phyloP scores from a whole-genome alignment of 2,113 vertebrate species.

The Calcarius ornatus region DNA sequence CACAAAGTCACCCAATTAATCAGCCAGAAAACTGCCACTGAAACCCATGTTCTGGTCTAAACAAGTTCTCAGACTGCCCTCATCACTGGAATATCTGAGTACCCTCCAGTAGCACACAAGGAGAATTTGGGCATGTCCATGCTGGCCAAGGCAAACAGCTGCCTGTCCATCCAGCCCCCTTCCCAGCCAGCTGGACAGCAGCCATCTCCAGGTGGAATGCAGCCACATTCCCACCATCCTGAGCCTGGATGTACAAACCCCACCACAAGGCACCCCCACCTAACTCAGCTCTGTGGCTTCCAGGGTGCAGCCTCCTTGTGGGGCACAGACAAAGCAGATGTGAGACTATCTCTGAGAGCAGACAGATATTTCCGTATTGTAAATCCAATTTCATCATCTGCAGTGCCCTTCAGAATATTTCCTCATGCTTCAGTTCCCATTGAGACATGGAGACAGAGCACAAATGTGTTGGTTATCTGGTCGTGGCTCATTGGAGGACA shows the following conservation, averaged over 20 bases:
- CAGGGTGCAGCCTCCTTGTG: not conserved
- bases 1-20: conserved; percentile 53
- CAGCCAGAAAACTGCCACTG: conserved; percentile 55
- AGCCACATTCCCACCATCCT: not conserved
- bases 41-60: conserved; percentile 53
- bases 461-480: not conserved
- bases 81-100: conserved; percentile 9
- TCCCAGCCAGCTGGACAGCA: conserved; percentile 16
- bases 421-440: not conserved
- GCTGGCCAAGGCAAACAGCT: not conserved
- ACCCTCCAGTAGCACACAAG: not conserved
- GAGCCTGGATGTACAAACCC: not conserved
- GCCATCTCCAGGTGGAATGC: not conserved
- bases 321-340: not conserved
- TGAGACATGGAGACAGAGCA: not conserved
- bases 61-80: conserved; percentile 56
- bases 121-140: conserved; percentile 9
- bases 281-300: not conserved
- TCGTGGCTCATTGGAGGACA: not conserved
- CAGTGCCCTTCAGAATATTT: not conserved
- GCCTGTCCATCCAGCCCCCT: conserved; percentile 14
- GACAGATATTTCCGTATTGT: not conserved
- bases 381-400: not conserved
- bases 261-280: not conserved
- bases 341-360: not conserved